Percentiles rank a stretch among this genome's conserved stretches.
Evolutionary conservation across 2,888 invertebrate species (phyloP).

Genomic region (Campaea margaritaria): DNA sequence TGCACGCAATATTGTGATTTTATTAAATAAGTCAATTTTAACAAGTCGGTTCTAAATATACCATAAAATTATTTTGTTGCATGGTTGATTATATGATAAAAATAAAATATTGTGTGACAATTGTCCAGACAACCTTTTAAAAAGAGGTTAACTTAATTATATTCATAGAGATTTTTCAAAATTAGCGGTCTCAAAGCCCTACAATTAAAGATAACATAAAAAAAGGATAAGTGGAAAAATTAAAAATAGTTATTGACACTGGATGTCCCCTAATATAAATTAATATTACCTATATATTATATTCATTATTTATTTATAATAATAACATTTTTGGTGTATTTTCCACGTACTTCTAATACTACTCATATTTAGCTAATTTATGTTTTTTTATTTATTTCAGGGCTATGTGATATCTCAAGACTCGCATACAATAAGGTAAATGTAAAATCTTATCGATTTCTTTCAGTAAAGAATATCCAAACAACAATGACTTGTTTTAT

Average conservation of each 20-base stretch:
- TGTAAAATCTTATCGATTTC: background rate
- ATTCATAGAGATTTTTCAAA: too few species aligned
- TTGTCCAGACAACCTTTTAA: background rate
- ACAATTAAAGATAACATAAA: too few species aligned
- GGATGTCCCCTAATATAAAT: too few species aligned
- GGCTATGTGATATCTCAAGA: background rate
- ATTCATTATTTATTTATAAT: too few species aligned
- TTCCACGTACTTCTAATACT: background rate
- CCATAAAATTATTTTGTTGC: constrained; percentile 11
- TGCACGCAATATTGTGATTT: constrained; percentile 25
- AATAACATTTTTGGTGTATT: background rate
- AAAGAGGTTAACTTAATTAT: background rate
- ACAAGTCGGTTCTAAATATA: constrained; percentile 5
- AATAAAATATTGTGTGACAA: background rate
- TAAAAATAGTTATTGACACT: too few species aligned
- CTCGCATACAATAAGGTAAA: background rate
- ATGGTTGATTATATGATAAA: constrained; percentile 8
- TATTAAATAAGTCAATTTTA: background rate
- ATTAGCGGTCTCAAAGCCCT: too few species aligned
- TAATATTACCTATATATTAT: background rate
- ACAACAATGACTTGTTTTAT: constrained; percentile 1
- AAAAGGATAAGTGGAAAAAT: too few species aligned
- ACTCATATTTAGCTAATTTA: background rate
- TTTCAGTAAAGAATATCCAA: constrained; percentile 12
- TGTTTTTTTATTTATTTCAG: constrained; percentile 15